Base-by-base conservation (phyloP, 2,797 vertebrate genomes). In the Acanthurus lineatus region DNA sequence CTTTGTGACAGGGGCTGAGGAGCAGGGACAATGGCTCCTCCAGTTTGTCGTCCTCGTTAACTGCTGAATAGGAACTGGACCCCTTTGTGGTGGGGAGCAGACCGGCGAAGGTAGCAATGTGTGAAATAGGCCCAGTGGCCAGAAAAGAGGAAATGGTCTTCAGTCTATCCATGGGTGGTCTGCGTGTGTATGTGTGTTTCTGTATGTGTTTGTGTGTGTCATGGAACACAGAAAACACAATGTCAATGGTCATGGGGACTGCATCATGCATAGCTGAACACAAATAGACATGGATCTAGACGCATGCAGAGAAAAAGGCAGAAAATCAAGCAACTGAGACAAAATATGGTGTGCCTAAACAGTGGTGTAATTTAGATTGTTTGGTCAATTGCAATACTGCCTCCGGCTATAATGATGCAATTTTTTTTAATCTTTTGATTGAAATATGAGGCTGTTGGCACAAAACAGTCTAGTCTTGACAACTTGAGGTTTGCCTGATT, bases 101-200 rank as follows among this genome's bases (percentile, higher is more conserved):
- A 58, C 84, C 67, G 77, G 73, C 20, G n/a, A 85, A 90, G 75
- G 85, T 88, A 81, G 76, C 74, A 71, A 80, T 74, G 78, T 71
- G 82, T 86, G 84, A 85, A 85, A 83, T 58, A 12, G 82, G 74
- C 76, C 51, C 62, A 76, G 77, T 44, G 40, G 74, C 59, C 70
- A 82, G 69, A 71, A 69, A 69, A 68, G 60, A 88, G 85, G 84
- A 92, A 90, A 82, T 79, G 73, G 77, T 78, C 67, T 22, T 65
- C 52, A 78, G 78, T 85, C 72, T 82, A 73, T 71, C 87, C 79
- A 86, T 94, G 93, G 93, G 94, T 95, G 95, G 94, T 94, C 94
- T 83, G 32, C 84, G 68, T 69, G 61, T 77, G 56, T 64, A 42
- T 67, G 45, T 67, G 45, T 54, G 71, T 68, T 59, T 65, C 61